Percentiles rank a stretch among this genome's conserved stretches.
These are phyloP conservation scores for Empis stercorea DNA, from an alignment of 2,888 invertebrate genomes.

Conservation along the genomic window DNA sequence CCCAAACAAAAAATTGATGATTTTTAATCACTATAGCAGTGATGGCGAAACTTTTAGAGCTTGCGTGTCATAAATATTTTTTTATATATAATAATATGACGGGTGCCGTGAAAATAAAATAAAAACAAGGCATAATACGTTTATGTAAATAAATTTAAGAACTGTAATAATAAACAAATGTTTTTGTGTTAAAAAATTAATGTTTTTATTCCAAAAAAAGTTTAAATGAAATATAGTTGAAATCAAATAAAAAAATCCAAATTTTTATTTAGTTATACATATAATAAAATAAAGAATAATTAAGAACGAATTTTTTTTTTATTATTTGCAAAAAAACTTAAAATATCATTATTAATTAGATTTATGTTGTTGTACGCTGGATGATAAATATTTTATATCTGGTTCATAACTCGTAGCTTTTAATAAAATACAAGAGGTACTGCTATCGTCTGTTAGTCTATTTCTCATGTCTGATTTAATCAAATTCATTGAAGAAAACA, in stretches of 20 bases:
- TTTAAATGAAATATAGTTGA: background rate
- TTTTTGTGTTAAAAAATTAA: background rate
- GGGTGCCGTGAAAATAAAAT: background rate
- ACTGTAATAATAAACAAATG: background rate
- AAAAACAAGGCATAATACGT: background rate
- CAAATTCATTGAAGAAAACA: constrained; percentile 6
- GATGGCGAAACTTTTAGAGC: background rate
- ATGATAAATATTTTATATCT: constrained; percentile 5
- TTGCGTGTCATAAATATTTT: background rate
- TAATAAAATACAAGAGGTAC: constrained; percentile 4
- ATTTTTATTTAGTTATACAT: background rate
- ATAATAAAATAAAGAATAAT: background rate
- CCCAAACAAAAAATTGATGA: too few species aligned
- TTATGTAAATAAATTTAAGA: background rate
- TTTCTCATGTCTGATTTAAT: constrained; percentile 3
- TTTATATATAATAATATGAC: background rate
- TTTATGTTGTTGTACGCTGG: background rate
- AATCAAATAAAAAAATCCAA: background rate
- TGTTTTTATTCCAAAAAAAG: background rate
- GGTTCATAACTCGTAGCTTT: constrained; percentile 6
- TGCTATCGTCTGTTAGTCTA: constrained; percentile 4
- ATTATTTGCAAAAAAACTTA: background rate
- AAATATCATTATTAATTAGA: background rate
- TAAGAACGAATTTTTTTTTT: background rate
- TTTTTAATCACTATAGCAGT: too few species aligned